Percentiles rank a stretch among this genome's conserved stretches.
phyloP scores from a whole-genome alignment of 64 coral and sea anemone species.

The Cladopsammia gracilis region DNA sequence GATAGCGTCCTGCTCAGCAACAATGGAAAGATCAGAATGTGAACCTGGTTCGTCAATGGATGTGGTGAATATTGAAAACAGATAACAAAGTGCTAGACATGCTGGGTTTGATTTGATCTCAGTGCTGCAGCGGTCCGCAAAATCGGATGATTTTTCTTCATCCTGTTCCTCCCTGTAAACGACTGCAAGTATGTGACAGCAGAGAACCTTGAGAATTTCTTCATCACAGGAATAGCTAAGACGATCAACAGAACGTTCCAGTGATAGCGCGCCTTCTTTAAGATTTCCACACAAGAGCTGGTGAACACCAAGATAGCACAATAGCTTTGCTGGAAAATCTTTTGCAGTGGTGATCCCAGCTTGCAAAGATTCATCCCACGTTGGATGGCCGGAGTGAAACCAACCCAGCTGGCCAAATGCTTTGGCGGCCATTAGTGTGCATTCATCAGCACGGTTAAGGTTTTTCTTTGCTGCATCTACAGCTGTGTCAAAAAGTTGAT shows the following conservation, averaged over 20 bases:
- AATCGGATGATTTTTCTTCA: background rate
- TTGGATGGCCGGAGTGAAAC: background rate
- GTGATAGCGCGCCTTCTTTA: background rate
- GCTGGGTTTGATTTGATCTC: background rate
- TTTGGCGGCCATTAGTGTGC: background rate
- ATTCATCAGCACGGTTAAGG: background rate
- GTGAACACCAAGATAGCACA: background rate
- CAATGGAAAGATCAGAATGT: background rate
- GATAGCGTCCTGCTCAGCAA: background rate
- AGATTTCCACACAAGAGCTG: background rate
- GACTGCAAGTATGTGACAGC: background rate
- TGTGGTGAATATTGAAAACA: background rate
- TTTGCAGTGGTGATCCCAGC: background rate
- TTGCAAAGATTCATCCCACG: background rate
- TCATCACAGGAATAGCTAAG: background rate
- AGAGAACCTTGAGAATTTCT: background rate
- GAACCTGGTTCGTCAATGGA: no score
- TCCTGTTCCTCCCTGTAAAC: background rate
- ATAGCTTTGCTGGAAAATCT: background rate
- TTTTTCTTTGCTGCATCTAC: background rate
- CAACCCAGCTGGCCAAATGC: background rate
- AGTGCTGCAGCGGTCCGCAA: background rate
- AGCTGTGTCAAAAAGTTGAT: background rate
- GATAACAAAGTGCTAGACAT: background rate
- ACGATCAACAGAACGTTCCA: background rate